A percentile compares a stretch with the other conserved stretches of the same genome.
These are phyloP conservation scores for Carassius auratus DNA, from an alignment of 2,113 vertebrate genomes.

Conservation along the genomic window DNA sequence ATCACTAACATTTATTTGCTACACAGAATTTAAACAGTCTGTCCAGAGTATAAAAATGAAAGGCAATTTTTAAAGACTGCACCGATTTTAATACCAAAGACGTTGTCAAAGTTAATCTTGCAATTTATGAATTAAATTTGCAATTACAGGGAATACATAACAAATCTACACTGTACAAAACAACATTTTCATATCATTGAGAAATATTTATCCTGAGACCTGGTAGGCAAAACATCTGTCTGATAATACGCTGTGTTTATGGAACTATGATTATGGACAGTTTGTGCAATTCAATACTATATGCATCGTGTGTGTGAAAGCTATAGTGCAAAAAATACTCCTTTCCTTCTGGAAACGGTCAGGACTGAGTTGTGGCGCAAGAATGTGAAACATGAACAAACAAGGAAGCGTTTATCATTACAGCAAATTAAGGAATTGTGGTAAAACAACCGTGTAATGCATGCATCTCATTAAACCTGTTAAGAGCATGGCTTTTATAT, in stretches of 20 bases:
- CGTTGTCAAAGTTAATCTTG: not conserved
- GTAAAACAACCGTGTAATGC: not conserved
- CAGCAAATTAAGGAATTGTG: not conserved
- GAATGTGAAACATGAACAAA: not conserved
- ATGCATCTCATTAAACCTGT: not conserved
- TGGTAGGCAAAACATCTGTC: not conserved
- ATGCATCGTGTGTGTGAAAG: slow-evolving; percentile 2
- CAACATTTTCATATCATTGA: not conserved
- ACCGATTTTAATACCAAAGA: slow-evolving; percentile 25
- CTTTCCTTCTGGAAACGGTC: not conserved
- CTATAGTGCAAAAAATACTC: slow-evolving; percentile 7
- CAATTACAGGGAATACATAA: not conserved
- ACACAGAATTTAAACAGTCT: slow-evolving; percentile 44
- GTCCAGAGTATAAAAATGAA: slow-evolving; percentile 36
- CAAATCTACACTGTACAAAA: slow-evolving; percentile 24
- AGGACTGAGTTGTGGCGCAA: not conserved
- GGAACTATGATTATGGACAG: not conserved
- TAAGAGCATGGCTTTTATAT: not conserved
- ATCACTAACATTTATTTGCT: not conserved
- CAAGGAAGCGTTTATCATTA: not conserved
- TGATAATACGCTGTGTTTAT: not conserved
- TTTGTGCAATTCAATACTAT: not conserved
- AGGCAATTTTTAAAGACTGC: slow-evolving; percentile 22
- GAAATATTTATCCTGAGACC: slow-evolving; percentile 31
- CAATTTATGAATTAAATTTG: not conserved